Percentiles rank a stretch among this genome's conserved stretches.
Evolutionary conservation across 2,888 invertebrate species (phyloP).

Genomic region (Vanessa cardui): DNA sequence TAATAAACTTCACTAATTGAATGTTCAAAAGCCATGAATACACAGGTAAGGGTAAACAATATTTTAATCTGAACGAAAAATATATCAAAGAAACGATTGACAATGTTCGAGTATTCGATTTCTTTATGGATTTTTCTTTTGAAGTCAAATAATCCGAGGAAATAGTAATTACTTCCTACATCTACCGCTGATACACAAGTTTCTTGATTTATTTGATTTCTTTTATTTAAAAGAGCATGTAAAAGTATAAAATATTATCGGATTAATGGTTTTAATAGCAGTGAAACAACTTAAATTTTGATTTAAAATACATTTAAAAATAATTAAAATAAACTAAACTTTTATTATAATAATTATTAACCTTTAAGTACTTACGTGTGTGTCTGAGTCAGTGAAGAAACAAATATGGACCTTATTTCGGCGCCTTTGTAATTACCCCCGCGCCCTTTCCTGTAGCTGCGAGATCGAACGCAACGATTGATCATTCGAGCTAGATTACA

Average conservation of each 20-base stretch:
- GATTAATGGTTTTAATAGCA: not conserved
- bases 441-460: too few species aligned
- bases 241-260: not conserved
- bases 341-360: too few species aligned
- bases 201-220: not conserved
- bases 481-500: too few species aligned
- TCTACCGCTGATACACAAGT: not conserved
- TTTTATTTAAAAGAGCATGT: not conserved
- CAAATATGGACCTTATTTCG: too few species aligned
- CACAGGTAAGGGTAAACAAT: not conserved
- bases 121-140: slow-evolving; percentile 7
- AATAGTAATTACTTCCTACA: not conserved
- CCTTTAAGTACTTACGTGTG: too few species aligned
- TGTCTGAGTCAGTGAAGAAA: too few species aligned
- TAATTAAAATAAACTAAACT: too few species aligned
- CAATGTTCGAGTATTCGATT: not conserved
- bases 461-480: too few species aligned
- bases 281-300: too few species aligned
- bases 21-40: not conserved
- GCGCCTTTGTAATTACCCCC: too few species aligned
- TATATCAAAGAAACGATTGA: not conserved
- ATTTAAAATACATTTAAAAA: too few species aligned
- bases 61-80: slow-evolving; percentile 4
- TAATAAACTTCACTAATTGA: not conserved
- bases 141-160: not conserved